Conservation (phyloP, 2,797 vertebrate genomes). For the Cetoscarus ocellatus region DNA sequence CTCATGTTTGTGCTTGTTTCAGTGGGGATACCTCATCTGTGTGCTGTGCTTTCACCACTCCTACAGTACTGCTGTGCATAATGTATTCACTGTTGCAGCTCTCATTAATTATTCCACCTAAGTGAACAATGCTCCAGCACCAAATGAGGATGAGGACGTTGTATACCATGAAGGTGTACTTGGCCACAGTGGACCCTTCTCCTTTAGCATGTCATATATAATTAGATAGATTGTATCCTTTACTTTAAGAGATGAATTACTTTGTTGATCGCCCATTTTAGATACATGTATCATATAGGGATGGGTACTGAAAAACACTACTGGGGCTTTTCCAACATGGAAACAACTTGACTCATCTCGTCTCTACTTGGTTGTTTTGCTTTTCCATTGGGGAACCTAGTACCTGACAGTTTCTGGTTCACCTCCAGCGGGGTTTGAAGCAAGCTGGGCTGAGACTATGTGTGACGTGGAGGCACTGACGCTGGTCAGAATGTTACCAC, state of each 20-base stretch:
- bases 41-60: constrained; percentile 34
- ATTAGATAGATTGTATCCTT: neutral
- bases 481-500: too few relatives aligned
- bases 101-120: constrained; percentile 54
- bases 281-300: neutral
- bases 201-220: constrained; percentile 8
- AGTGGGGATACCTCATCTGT: constrained; percentile 43
- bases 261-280: neutral
- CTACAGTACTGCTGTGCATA: constrained; percentile 12
- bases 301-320: too few relatives aligned
- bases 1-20: constrained; percentile 42
- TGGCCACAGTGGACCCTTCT: neutral
- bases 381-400: too few relatives aligned
- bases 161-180: constrained; percentile 7
- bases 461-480: too few relatives aligned
- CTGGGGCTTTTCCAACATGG: too few relatives aligned
- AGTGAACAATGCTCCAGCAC: constrained; percentile 45
- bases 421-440: too few relatives aligned
- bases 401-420: too few relatives aligned
- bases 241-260: neutral
- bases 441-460: too few relatives aligned
- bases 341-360: too few relatives aligned
- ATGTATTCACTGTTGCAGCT: constrained; percentile 42
- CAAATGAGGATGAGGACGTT: constrained; percentile 38
- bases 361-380: too few relatives aligned